phyloP scores from a whole-genome alignment of 2,888 invertebrate species.

The Phaedon cochleariae region DNA sequence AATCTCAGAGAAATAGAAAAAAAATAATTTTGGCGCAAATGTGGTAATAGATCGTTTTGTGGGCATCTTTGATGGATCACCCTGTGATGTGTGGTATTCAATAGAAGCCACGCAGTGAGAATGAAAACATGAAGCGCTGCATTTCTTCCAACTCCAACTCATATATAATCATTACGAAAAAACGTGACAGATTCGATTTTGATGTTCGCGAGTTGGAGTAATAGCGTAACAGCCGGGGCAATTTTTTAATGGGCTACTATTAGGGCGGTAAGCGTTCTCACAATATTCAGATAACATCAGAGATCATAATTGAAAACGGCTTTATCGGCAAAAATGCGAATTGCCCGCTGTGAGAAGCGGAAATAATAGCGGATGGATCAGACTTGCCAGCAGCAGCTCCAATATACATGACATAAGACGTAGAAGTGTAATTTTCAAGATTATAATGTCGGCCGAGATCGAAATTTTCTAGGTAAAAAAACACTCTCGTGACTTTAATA shows the following conservation, averaged over 20 bases:
- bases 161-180: not conserved
- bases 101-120: not conserved
- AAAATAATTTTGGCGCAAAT: no score
- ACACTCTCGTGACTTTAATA: no score
- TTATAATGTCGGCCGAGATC: not conserved
- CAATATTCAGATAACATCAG: constrained; percentile 6
- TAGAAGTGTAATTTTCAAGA: not conserved
- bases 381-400: not conserved
- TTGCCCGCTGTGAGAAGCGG: not conserved
- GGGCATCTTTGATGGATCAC: no score
- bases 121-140: not conserved
- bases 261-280: not conserved
- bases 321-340: not conserved
- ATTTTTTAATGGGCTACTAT: not conserved
- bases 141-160: not conserved
- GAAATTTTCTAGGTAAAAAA: not conserved
- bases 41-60: no score
- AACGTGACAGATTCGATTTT: not conserved
- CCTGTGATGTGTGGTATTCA: no score
- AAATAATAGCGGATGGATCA: not conserved
- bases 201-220: constrained; percentile 2
- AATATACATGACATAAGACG: not conserved
- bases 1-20: no score
- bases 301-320: not conserved
- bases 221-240: not conserved